These are phyloP conservation scores for Lasius platythorax DNA, from an alignment of 2,888 invertebrate genomes.

Conservation along the genomic window DNA sequence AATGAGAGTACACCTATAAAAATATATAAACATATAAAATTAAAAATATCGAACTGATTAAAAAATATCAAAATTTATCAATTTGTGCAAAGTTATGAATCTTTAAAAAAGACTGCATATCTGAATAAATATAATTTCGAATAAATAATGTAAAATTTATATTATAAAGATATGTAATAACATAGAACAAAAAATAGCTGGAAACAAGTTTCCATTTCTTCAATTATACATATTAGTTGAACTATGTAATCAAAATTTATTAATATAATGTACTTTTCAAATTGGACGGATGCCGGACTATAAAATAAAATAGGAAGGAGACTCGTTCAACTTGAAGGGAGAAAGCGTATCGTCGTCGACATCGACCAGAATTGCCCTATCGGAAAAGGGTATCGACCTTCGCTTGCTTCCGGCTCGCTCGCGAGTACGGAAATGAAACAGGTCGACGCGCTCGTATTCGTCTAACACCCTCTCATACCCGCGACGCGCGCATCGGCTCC, in stretches of 20 bases:
- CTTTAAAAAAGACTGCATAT: not conserved
- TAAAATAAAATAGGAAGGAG: constrained; percentile 49
- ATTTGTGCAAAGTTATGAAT: not conserved
- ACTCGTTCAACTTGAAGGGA: constrained; percentile 37
- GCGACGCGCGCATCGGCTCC: constrained; percentile 51
- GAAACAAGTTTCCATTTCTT: not conserved
- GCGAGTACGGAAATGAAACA: constrained; percentile 78
- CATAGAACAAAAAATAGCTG: not conserved
- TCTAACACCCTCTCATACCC: constrained; percentile 43
- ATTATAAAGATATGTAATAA: not conserved
- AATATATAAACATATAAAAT: not conserved
- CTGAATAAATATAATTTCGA: not conserved
- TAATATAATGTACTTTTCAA: constrained; percentile 8
- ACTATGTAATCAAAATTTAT: constrained; percentile 36
- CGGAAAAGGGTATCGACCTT: constrained; percentile 69
- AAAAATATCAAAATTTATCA: not conserved
- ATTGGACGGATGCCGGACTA: not conserved
- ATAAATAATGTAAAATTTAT: not conserved
- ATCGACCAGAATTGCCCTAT: constrained; percentile 62
- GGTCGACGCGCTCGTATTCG: constrained; percentile 56
- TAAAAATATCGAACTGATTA: not conserved
- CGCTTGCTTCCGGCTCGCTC: constrained; percentile 70
- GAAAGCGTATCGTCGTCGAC: constrained; percentile 48
- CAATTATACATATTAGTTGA: constrained; percentile 12
- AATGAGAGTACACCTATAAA: not conserved